These are phyloP conservation scores for Eledone cirrhosa DNA, from an alignment of 2,888 invertebrate species.

Conservation along the genomic window DNA sequence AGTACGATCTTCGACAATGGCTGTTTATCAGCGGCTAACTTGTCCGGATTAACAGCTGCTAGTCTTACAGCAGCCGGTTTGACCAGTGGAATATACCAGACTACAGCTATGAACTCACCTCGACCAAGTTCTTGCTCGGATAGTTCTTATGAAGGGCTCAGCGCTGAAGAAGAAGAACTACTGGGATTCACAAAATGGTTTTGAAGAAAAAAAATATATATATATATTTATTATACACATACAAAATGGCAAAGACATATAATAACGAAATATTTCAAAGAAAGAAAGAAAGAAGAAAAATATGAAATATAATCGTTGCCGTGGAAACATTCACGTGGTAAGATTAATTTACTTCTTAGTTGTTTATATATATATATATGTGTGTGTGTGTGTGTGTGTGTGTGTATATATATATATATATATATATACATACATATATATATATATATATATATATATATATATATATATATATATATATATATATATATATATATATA, in stretches of 20 bases:
- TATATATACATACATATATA: background rate
- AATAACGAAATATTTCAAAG: too few species aligned
- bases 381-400: background rate
- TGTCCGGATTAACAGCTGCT: conserved; percentile 37
- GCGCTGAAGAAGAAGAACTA: conserved; percentile 55
- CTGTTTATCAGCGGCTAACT: conserved; percentile 32
- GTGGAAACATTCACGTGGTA: too few species aligned
- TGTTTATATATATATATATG: background rate
- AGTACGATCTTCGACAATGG: conserved; percentile 40
- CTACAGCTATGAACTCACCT: conserved; percentile 29
- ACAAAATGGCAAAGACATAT: background rate
- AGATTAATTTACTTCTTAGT: background rate
- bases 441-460: background rate
- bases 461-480: background rate
- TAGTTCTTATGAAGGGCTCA: conserved; percentile 43
- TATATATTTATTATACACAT: background rate
- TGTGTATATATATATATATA: background rate
- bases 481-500: background rate
- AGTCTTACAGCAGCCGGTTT: background rate
- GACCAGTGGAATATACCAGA: conserved; percentile 17
- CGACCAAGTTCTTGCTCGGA: conserved; percentile 42
- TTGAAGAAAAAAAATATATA: conserved; percentile 31
- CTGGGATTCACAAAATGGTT: conserved; percentile 60
- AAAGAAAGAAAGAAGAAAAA: too few species aligned
- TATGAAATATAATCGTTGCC: too few species aligned